Evolutionary conservation across 2,888 invertebrate genomes (phyloP).

Genomic region (Melinopterus prodromus): DNA sequence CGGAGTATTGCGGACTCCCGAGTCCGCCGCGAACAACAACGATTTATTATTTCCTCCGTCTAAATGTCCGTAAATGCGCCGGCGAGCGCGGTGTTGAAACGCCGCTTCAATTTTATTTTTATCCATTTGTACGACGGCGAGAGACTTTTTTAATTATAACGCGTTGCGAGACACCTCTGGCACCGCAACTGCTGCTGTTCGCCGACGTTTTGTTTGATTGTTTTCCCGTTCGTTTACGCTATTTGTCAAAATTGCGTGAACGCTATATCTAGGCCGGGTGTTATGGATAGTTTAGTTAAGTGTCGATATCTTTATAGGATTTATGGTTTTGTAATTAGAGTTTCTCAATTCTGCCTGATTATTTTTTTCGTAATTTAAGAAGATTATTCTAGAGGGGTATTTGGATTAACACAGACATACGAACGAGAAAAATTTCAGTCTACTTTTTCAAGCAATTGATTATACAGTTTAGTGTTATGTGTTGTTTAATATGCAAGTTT

Average conservation of each 20-base stretch:
- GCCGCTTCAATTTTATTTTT: not conserved
- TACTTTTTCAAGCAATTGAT: too few species aligned
- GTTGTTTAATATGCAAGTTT: too few species aligned
- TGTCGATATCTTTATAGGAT: not conserved
- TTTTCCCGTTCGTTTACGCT: not conserved
- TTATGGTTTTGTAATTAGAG: not conserved
- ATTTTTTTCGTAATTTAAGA: not conserved
- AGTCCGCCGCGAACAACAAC: not conserved
- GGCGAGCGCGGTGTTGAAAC: not conserved
- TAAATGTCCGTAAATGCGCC: not conserved
- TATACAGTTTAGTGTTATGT: too few species aligned
- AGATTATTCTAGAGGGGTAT: too few species aligned
- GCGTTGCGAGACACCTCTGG: constrained; percentile 4
- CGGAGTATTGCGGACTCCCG: not conserved
- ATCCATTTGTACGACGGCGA: not conserved
- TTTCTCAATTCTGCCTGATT: not conserved
- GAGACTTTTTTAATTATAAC: not conserved
- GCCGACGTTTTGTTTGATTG: not conserved
- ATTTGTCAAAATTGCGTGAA: not conserved
- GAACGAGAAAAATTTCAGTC: too few species aligned
- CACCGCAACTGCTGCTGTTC: constrained; percentile 4
- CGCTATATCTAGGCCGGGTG: not conserved
- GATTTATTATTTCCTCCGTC: constrained; percentile 4
- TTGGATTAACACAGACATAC: too few species aligned
- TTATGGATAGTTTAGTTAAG: not conserved